A percentile compares a stretch with the other conserved stretches of the same genome.
Evolutionary conservation across 1,140 invertebrate genomes (phyloP).

Genomic region (Gryon sp.): DNA sequence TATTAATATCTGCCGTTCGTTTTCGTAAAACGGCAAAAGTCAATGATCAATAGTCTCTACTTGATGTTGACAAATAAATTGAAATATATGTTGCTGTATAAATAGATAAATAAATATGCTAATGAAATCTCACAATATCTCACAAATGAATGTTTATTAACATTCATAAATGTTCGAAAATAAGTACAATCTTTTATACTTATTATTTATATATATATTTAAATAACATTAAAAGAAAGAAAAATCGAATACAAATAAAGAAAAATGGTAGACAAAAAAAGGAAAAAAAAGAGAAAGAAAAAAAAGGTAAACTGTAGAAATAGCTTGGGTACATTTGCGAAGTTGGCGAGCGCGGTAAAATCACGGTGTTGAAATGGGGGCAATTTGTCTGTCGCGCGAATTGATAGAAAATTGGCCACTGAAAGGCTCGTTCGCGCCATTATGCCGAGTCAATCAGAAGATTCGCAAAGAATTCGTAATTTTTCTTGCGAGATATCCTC

Average conservation of each 20-base stretch:
- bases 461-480: constrained; percentile 47
- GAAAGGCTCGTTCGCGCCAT: constrained; percentile 56
- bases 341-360: neutral
- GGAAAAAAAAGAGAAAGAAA: neutral
- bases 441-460: constrained; percentile 48
- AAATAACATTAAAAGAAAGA: neutral
- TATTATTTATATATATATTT: too few relatives aligned
- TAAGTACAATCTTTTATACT: too few relatives aligned
- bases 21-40: neutral
- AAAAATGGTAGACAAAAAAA: neutral
- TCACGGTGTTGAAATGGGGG: constrained; percentile 9
- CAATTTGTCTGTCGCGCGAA: constrained; percentile 44
- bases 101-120: too few relatives aligned
- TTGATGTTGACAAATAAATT: neutral
- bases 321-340: constrained; percentile 6
- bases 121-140: too few relatives aligned
- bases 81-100: too few relatives aligned
- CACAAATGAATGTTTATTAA: too few relatives aligned
- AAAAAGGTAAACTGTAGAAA: neutral
- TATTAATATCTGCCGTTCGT: constrained; percentile 21
- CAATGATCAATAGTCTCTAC: neutral
- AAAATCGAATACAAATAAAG: neutral
- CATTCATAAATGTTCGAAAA: too few relatives aligned
- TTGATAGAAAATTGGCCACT: constrained; percentile 48
- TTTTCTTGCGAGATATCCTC: constrained; percentile 37